These are phyloP conservation scores for Sandelia bainsii DNA, from an alignment of 2,797 vertebrate species.

Conservation along the genomic window DNA sequence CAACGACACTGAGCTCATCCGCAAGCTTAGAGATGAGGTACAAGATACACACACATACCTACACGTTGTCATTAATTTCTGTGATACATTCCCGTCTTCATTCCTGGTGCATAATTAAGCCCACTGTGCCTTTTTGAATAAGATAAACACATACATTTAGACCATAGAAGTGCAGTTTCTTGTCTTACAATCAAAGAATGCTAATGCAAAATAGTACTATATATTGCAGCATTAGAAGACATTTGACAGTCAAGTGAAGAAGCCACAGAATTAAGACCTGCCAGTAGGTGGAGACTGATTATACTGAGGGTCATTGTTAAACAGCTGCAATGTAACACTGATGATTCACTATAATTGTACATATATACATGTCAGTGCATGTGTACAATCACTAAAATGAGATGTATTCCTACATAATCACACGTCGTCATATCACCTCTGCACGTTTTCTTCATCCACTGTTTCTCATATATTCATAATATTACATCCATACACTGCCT, in stretches of 20 bases:
- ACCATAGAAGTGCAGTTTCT: not conserved
- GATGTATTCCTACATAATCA: not conserved
- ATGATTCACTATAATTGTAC: too few relatives aligned
- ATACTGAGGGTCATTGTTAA: not conserved
- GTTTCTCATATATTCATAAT: too few relatives aligned
- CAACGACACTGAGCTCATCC: conserved; percentile 98
- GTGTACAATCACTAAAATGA: not conserved
- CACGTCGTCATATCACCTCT: not conserved
- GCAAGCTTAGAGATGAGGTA: conserved; percentile 97
- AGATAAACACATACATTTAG: not conserved
- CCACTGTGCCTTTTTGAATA: not conserved
- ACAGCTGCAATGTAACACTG: not conserved
- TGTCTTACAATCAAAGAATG: not conserved
- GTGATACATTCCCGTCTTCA: not conserved
- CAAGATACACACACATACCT: too few relatives aligned
- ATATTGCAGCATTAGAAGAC: not conserved
- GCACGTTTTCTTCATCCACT: too few relatives aligned
- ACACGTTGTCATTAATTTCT: not conserved
- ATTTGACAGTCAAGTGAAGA: not conserved
- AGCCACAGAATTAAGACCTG: not conserved
- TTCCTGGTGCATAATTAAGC: not conserved
- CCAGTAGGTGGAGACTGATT: not conserved
- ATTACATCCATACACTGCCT: too few relatives aligned
- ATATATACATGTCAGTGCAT: too few relatives aligned
- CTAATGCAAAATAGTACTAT: not conserved